Base-by-base conservation (phyloP, 1,140 invertebrate species). In the Octopus sinensis region DNA sequence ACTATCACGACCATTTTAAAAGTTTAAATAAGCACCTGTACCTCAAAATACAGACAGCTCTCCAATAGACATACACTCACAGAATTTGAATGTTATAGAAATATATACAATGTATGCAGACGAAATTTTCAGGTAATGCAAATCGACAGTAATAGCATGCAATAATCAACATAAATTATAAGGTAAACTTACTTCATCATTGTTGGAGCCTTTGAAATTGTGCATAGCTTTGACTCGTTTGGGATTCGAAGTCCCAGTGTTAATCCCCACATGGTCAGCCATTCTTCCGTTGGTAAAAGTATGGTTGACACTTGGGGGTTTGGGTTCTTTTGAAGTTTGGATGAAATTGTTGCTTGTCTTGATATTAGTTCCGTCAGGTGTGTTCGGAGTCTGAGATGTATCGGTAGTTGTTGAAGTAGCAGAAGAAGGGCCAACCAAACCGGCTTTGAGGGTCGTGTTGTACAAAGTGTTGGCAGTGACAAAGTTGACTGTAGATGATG, bases 181-280 rank as follows among this genome's bases (percentile, higher is more conserved):
- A 43, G 30, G 30, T 43, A 43, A 43, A 85, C 91, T 90, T 92
- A 96, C 95, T 93, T 98, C 97, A 92, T 99, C 97, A 92, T 98
- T 98, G 89, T 98, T 98, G 90, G 94, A 95, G 78, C 96, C 96
- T 92, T 96, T 96, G 90, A 98, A 99, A 83, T 95, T 95, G 91
- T 96, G 97, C 77, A 97, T 92, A 82, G 97, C 96, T 89, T 96
- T 95, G 10, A 98, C 96, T 76, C 88, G 84, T 78, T 85, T 86
- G 5, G 88, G 87, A 62, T 85, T 79, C 13, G 54, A n/a, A 17
- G 78, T 76, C 83, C 82, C 23, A 78, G 82, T 54, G 82, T 81
- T 53, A 87, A 87, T 43, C 84, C 85, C 87, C 88, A 87, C 80
- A 85, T 86, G 5, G 78, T 78, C 9, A 85, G 80, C 73, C 83